Evolutionary conservation across 1,140 invertebrate genomes (phyloP).

Genomic region (Brachionus sp.): DNA sequence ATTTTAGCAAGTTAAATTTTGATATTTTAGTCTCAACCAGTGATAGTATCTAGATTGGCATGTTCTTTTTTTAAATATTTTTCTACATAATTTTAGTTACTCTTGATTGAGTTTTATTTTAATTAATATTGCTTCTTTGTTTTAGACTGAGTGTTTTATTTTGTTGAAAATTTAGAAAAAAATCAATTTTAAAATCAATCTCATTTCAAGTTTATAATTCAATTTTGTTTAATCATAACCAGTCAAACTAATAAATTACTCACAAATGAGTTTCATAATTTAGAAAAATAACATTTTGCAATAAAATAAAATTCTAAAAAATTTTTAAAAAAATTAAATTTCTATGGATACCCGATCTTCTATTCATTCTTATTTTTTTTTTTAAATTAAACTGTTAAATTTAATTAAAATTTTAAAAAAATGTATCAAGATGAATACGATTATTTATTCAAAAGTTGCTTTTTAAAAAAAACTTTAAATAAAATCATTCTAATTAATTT

Average conservation of each 20-base stretch:
- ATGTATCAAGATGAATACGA: background rate
- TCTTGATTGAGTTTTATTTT: background rate
- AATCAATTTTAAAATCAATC: background rate
- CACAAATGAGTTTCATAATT: background rate
- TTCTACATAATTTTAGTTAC: background rate
- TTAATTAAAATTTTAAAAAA: background rate
- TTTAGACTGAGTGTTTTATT: background rate
- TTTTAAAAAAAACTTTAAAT: background rate
- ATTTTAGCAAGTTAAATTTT: background rate
- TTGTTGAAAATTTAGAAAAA: background rate
- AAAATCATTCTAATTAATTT: constrained; percentile 49
- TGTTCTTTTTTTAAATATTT: background rate
- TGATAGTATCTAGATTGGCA: background rate
- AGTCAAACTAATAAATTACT: background rate
- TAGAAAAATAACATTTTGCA: background rate
- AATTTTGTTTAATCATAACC: background rate
- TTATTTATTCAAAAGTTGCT: constrained; percentile 13
- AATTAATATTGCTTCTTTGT: background rate
- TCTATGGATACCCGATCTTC: background rate
- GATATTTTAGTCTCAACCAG: background rate
- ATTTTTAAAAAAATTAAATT: background rate
- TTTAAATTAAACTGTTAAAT: background rate
- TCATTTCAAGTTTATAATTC: background rate
- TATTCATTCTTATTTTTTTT: background rate
- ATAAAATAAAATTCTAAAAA: too few species aligned